phyloP scores from a whole-genome alignment of 2,888 invertebrate species.

The Aphrophora alni region DNA sequence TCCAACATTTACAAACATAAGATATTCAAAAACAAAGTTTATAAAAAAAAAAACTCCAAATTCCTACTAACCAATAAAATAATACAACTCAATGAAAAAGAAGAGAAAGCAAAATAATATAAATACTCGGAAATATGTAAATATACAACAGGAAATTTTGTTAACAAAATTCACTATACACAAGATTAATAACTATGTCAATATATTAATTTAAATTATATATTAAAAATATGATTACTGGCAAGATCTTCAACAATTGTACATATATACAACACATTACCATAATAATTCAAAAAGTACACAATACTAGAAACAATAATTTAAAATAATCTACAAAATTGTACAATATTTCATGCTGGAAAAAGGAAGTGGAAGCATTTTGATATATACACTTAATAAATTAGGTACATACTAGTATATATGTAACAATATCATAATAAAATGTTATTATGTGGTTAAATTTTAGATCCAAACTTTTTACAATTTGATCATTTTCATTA shows the following conservation, averaged over 20 bases:
- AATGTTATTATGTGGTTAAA: too few relatives aligned
- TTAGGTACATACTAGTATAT: background rate
- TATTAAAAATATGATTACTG: constrained; percentile 2
- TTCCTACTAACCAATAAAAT: too few relatives aligned
- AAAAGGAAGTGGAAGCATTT: background rate
- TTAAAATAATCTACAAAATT: background rate
- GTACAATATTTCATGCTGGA: background rate
- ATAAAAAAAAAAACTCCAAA: too few relatives aligned
- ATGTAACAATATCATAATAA: too few relatives aligned
- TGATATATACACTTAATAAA: too few relatives aligned
- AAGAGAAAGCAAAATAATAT: too few relatives aligned
- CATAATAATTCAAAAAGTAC: background rate
- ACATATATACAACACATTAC: background rate
- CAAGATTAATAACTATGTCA: background rate
- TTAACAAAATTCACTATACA: background rate
- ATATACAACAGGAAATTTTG: background rate
- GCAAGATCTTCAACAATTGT: background rate
- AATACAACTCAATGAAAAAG: too few relatives aligned
- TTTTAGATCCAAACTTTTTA: too few relatives aligned
- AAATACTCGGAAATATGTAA: background rate
- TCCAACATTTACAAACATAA: too few relatives aligned
- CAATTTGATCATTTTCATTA: too few relatives aligned
- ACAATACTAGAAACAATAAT: background rate
- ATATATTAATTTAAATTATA: background rate
- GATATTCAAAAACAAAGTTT: too few relatives aligned